phyloP scores from a whole-genome alignment of 2,888 invertebrate species.

The Agrochola lychnidis region DNA sequence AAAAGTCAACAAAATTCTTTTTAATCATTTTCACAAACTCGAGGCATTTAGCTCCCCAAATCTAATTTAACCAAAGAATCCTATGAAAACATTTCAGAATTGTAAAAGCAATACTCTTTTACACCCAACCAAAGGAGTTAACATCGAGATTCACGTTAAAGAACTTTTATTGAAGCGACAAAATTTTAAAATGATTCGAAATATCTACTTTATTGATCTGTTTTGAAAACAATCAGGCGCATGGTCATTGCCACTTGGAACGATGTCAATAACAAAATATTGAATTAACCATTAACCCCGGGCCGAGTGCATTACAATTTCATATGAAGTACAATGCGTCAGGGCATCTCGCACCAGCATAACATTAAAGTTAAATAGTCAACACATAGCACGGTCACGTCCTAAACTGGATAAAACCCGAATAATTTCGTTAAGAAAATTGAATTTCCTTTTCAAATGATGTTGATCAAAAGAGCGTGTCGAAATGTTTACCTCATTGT shows the following conservation, averaged over 20 bases:
- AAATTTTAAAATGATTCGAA: slow-evolving; percentile 23
- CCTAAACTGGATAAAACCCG: slow-evolving; percentile 33
- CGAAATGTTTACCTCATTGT: slow-evolving; percentile 26
- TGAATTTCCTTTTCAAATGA: slow-evolving; percentile 37
- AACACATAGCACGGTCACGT: slow-evolving; percentile 38
- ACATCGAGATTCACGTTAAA: slow-evolving; percentile 15
- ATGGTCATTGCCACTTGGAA: slow-evolving; percentile 75
- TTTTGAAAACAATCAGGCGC: slow-evolving; percentile 63
- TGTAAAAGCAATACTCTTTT: slow-evolving; percentile 32
- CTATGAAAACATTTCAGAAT: slow-evolving; percentile 51
- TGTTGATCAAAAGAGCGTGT: slow-evolving; percentile 32
- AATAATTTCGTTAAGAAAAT: slow-evolving; percentile 35
- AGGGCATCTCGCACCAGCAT: slow-evolving; percentile 64
- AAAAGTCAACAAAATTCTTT: slow-evolving; percentile 59
- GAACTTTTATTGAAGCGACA: slow-evolving; percentile 20
- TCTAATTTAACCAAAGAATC: slow-evolving; percentile 53
- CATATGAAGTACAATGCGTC: slow-evolving; percentile 78
- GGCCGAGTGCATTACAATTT: slow-evolving; percentile 80
- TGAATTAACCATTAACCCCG: slow-evolving; percentile 80
- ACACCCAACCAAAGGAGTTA: slow-evolving; percentile 4
- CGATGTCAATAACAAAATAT: slow-evolving; percentile 80
- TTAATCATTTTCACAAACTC: slow-evolving; percentile 57
- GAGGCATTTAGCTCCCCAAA: slow-evolving; percentile 47
- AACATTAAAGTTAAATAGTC: slow-evolving; percentile 56
- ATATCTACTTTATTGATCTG: slow-evolving; percentile 41